A percentile compares a stretch with the other conserved stretches of the same genome.
phyloP scores from a whole-genome alignment of 2,888 invertebrate genomes.

The Microctonus brassicae region DNA sequence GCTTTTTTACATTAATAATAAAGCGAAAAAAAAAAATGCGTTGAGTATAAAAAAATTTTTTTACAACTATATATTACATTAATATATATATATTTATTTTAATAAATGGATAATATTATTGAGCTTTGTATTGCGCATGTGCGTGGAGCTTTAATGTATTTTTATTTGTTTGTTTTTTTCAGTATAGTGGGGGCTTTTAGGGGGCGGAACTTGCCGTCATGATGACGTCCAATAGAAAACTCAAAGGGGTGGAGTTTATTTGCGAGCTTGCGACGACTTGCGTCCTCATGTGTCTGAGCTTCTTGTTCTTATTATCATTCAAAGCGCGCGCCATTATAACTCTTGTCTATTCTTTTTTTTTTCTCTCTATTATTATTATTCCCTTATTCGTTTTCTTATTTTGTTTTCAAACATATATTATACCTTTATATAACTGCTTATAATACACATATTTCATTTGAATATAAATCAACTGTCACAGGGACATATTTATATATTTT shows the following conservation, averaged over 20 bases:
- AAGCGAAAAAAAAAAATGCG: not conserved
- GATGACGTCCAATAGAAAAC: constrained; percentile 39
- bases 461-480: constrained; percentile 14
- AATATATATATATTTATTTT: not conserved
- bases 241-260: constrained; percentile 33
- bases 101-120: not conserved
- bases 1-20: not conserved
- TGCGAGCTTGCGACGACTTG: constrained; percentile 21
- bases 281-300: not conserved
- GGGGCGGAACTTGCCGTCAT: constrained; percentile 40
- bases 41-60: not conserved
- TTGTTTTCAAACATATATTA: not conserved
- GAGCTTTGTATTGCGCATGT: not conserved
- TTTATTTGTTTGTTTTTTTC: not conserved
- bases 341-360: not conserved
- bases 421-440: not conserved
- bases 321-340: not conserved
- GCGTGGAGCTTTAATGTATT: not conserved
- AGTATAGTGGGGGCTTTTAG: constrained; percentile 39
- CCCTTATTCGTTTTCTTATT: not conserved
- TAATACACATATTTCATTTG: not conserved
- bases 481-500: not conserved
- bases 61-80: not conserved
- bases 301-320: not conserved
- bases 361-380: not conserved